Percentiles rank a stretch among this genome's conserved stretches.
These are phyloP conservation scores for Gorsachius magnificus DNA, from an alignment of 2,797 vertebrate species.

Conservation along the genomic window DNA sequence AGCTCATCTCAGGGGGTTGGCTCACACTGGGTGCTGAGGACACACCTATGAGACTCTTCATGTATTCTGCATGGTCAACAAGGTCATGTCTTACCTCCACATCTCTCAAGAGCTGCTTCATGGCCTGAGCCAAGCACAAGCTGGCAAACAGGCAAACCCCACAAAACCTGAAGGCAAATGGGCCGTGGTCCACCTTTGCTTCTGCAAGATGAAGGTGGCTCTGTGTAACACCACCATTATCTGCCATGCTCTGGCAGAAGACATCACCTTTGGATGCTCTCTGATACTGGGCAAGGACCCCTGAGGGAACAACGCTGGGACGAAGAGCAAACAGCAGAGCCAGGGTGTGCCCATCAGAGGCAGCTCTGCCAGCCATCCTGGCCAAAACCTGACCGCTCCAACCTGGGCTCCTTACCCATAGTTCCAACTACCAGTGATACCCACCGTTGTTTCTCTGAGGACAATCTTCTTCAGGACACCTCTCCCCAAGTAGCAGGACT, in stretches of 20 bases:
- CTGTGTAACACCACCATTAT: neutral
- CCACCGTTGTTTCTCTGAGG: neutral
- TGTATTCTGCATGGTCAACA: neutral
- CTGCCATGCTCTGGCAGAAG: neutral
- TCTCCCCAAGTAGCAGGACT: neutral
- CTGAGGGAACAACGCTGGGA: accelerated
- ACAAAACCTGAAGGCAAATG: neutral
- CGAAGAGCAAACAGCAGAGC: neutral
- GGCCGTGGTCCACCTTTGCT: neutral
- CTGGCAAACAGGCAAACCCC: neutral
- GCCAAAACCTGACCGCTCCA: neutral
- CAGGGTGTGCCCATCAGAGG: neutral
- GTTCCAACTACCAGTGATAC: neutral
- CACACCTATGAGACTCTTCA: neutral
- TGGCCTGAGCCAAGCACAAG: neutral
- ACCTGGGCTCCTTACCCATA: neutral
- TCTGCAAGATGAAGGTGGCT: neutral
- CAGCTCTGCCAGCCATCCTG: neutral
- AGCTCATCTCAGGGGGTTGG: neutral
- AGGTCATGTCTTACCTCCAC: neutral
- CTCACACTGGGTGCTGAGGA: neutral
- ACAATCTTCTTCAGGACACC: neutral
- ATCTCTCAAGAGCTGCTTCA: neutral
- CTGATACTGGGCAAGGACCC: neutral
- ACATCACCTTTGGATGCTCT: neutral